Evolutionary conservation across 1,140 invertebrate genomes (phyloP), one percentile per base, ranked within the genome.

Genomic region (Chironomus striatipennis): DNA sequence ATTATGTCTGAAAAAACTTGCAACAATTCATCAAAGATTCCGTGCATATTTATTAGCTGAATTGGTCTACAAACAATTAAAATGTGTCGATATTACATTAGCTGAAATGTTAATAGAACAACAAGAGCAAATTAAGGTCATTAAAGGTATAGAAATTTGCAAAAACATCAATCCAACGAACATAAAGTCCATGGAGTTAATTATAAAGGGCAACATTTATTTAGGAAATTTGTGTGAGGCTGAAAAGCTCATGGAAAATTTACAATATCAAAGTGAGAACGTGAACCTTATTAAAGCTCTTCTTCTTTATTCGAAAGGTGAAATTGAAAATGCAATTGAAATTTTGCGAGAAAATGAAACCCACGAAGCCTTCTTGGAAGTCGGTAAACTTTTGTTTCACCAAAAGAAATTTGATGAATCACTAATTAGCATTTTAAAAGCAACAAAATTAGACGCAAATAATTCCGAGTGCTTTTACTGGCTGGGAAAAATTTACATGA

Each of bases 401-500:
- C 79, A 88, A 43, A 78, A 84, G 24, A 81, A 91, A 67, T 87
- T 86, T 81, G 82, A 87, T 21, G 86, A 89, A 76, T 87, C 87
- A 76, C 81, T 90, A 24, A 85, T 87, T 75, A 85, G 87, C 76
- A 85, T 92, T 77, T 82, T 93, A 15, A 90, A 91, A 85, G 88
- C 92, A 43, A 89, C 92, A 2, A 90, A 93, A 79, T 78, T 89
- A 15, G 87, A 94, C 81, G 86, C 90, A 2, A 86, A 90, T 77
- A 88, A 89, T 82, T 88, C 87, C 78, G 85, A 89, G 76, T 90
- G 89, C 77, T 92, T 94, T 82, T 80, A 91, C 43, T 89, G 90
- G 79, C 84, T 97, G 74, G 94, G 93, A 12, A 85, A 89, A 78
- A 90, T 89, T 81, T 95, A 94, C 83, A 79, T 84, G 77, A 80